Evolutionary conservation across 1,140 invertebrate genomes (phyloP).

Genomic region (Thrips palmi): DNA sequence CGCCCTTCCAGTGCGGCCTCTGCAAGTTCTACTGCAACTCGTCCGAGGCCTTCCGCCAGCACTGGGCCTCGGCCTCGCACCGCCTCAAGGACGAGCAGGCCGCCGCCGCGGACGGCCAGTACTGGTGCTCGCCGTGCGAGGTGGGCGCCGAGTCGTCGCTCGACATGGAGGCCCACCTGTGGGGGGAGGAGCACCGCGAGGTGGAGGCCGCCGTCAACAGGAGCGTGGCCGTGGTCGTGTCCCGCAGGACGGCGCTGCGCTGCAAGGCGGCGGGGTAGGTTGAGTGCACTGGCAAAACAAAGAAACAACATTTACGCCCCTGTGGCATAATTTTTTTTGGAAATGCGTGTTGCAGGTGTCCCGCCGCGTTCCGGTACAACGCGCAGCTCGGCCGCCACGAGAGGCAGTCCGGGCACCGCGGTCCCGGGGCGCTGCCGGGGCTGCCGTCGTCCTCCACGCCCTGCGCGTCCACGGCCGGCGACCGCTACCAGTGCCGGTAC

Average conservation of each 20-base stretch:
- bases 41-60: constrained; percentile 45
- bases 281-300: neutral
- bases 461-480: too few relatives aligned
- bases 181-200: constrained; percentile 43
- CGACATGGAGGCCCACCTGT: constrained; percentile 48
- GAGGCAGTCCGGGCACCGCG: constrained; percentile 31
- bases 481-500: constrained; percentile 24
- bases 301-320: neutral
- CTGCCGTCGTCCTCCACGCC: too few relatives aligned
- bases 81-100: constrained; percentile 26
- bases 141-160: constrained; percentile 42
- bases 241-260: constrained; percentile 38
- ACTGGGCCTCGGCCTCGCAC: constrained; percentile 52
- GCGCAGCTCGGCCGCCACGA: constrained; percentile 45
- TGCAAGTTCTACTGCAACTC: constrained; percentile 74
- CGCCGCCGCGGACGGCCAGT: constrained; percentile 29
- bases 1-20: constrained; percentile 62
- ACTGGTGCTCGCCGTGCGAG: constrained; percentile 58
- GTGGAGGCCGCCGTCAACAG: constrained; percentile 52
- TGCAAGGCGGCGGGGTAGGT: too few relatives aligned
- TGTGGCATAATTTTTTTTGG: constrained; percentile 22
- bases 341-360: too few relatives aligned
- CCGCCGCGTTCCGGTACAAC: constrained; percentile 44
- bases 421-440: too few relatives aligned
- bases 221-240: constrained; percentile 59